phyloP scores from a whole-genome alignment of 2,888 invertebrate genomes.

The Brachylomia viminalis region DNA sequence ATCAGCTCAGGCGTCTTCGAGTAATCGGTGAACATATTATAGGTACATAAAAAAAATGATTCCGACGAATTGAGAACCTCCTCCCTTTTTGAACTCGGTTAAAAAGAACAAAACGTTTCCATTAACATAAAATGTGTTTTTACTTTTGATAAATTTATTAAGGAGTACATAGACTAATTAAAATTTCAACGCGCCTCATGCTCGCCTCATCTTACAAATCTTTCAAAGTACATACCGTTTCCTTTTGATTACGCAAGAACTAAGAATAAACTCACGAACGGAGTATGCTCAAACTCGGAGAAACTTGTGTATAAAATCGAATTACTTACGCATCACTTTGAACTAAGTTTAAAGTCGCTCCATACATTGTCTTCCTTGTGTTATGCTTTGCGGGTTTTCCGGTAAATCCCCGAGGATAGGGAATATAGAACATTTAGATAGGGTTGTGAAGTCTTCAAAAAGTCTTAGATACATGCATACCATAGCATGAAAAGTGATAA shows the following conservation, averaged over 20 bases:
- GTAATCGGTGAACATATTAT: too few species aligned
- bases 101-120: too few species aligned
- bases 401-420: constrained; percentile 35
- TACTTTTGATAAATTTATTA: not conserved
- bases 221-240: constrained; percentile 32
- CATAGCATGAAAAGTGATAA: not conserved
- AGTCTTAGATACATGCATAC: not conserved
- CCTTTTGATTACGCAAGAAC: constrained; percentile 46
- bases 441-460: constrained; percentile 28
- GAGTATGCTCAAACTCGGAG: constrained; percentile 21
- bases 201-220: not conserved
- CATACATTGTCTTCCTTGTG: constrained; percentile 40
- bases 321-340: constrained; percentile 60
- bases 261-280: constrained; percentile 30
- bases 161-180: not conserved
- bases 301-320: constrained; percentile 56
- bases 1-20: too few species aligned
- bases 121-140: not conserved
- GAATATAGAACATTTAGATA: constrained; percentile 20
- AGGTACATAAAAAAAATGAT: too few species aligned
- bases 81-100: too few species aligned
- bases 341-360: constrained; percentile 46
- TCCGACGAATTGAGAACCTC: too few species aligned
- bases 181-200: not conserved
- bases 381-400: constrained; percentile 53